Percentiles rank a stretch among this genome's conserved stretches.
These are phyloP conservation scores for Choloepus didactylus DNA, from an alignment of 2,797 vertebrate genomes.

Conservation along the genomic window DNA sequence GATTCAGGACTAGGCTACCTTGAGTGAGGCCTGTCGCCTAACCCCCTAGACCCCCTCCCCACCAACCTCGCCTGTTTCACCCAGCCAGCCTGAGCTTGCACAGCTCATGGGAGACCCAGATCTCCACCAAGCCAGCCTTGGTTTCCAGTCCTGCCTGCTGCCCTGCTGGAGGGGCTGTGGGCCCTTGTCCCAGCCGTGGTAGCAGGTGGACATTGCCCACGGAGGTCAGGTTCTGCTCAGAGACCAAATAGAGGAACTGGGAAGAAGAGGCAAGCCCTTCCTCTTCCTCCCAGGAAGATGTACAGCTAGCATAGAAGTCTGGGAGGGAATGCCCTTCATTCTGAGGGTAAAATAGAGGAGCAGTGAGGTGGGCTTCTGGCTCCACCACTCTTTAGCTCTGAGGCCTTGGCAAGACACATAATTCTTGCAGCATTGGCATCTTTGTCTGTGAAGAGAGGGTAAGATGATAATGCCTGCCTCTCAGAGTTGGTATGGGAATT, in stretches of 20 bases:
- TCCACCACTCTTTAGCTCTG: neutral
- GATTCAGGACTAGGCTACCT: neutral
- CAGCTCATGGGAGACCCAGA: neutral
- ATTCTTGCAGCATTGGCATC: neutral
- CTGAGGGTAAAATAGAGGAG: neutral
- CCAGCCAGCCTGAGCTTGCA: neutral
- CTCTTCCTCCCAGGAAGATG: neutral
- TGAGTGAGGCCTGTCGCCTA: neutral
- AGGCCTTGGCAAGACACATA: conserved; percentile 18
- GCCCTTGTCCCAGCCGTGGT: neutral
- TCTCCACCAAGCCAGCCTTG: neutral
- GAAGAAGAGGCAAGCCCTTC: neutral
- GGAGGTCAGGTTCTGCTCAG: conserved; percentile 1
- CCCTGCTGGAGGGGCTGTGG: neutral
- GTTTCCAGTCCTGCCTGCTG: neutral
- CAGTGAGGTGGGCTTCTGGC: neutral
- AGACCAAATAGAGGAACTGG: neutral
- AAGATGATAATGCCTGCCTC: neutral
- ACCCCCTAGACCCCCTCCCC: too few relatives aligned
- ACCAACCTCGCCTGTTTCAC: neutral
- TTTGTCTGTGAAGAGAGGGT: neutral
- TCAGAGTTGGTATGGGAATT: neutral
- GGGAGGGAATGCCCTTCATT: neutral
- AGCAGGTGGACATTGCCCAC: neutral
- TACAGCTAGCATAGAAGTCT: neutral